Conservation (phyloP, 2,113 vertebrate species). For the Montifringilla adamsi region DNA sequence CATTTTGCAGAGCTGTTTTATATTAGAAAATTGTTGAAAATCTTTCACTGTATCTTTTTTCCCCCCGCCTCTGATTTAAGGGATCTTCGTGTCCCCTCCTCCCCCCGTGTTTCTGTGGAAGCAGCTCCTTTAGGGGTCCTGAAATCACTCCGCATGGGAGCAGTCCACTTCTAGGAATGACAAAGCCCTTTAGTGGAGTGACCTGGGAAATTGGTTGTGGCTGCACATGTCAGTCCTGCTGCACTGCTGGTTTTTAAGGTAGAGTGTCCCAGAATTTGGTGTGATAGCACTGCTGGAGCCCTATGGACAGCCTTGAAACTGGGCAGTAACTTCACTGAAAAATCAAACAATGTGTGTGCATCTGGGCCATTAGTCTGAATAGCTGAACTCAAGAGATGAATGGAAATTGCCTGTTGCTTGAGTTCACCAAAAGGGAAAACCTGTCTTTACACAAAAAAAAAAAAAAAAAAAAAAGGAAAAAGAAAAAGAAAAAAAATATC, state of each 20-base stretch:
- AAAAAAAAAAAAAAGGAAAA: neutral
- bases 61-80: neutral
- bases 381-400: neutral
- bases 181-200: neutral
- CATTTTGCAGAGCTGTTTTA: conserved; percentile 18
- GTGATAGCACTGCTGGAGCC: neutral
- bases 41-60: neutral
- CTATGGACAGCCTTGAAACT: neutral
- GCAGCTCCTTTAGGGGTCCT: neutral
- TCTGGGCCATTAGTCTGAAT: neutral
- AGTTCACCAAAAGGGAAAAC: conserved; percentile 31
- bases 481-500: rapidly evolving
- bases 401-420: conserved; percentile 28
- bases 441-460: neutral
- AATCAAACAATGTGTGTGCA: neutral
- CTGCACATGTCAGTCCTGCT: neutral
- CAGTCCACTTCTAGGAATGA: neutral
- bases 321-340: neutral
- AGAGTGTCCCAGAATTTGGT: neutral
- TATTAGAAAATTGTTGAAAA: conserved; percentile 33
- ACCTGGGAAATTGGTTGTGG: neutral
- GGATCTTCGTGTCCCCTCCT: neutral
- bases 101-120: neutral
- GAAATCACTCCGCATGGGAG: neutral
- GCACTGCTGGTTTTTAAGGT: neutral